Percentiles rank a stretch among this genome's conserved stretches.
These are phyloP conservation scores for Helarctos malayanus DNA, from an alignment of 2,797 vertebrate species.

Conservation along the genomic window DNA sequence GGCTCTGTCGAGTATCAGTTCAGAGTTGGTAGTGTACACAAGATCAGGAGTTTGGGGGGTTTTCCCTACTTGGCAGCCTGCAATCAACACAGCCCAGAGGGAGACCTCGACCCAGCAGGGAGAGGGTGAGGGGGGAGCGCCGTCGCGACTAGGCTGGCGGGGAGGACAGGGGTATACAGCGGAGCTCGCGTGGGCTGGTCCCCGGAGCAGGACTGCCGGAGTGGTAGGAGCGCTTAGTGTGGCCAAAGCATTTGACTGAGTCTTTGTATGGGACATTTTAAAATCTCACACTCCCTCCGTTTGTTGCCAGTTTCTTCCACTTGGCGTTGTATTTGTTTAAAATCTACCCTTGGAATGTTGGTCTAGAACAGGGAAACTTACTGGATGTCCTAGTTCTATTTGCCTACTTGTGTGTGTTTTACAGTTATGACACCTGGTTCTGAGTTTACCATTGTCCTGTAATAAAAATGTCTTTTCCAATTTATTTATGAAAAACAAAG, in stretches of 20 bases:
- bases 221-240: not conserved
- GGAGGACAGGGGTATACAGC: too few species aligned
- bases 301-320: conserved; percentile 23
- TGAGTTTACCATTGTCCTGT: not conserved
- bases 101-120: not conserved
- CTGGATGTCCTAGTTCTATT: not conserved
- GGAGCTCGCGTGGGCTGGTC: not conserved
- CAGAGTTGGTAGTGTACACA: not conserved
- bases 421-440: not conserved
- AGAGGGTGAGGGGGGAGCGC: not conserved
- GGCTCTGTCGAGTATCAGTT: not conserved
- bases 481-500: conserved; percentile 31
- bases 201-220: not conserved
- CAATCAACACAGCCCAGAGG: not conserved
- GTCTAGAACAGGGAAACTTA: not conserved
- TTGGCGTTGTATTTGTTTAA: conserved; percentile 35
- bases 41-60: not conserved
- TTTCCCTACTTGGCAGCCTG: not conserved
- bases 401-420: not conserved
- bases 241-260: not conserved
- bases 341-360: not conserved
- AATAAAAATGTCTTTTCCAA: not conserved
- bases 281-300: not conserved
- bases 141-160: not conserved
- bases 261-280: not conserved